Conservation (phyloP, 2,888 invertebrate species). For the Dolomedes plantarius region DNA sequence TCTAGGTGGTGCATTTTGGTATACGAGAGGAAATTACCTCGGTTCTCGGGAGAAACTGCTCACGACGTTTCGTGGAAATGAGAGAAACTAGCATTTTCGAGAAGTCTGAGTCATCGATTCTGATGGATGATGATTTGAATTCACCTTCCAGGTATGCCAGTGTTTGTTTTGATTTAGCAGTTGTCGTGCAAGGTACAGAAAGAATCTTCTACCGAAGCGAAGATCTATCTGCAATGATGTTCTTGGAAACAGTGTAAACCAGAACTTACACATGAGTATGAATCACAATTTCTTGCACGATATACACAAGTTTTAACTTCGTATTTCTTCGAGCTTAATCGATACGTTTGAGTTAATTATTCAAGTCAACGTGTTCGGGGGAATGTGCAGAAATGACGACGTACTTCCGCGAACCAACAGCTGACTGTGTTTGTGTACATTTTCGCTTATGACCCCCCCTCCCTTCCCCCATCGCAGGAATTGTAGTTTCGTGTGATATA, state of each 20-base stretch:
- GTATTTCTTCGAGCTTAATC: constrained; percentile 15
- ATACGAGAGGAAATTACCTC: neutral
- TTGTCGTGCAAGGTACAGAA: neutral
- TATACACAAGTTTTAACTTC: neutral
- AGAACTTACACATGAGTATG: neutral
- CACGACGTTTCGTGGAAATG: constrained; percentile 34
- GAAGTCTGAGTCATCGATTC: constrained; percentile 31
- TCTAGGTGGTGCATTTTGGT: neutral
- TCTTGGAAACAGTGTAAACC: neutral
- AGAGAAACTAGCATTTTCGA: constrained; percentile 20
- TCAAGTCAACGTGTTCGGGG: constrained; percentile 22
- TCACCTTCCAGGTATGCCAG: constrained; percentile 40
- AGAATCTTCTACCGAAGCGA: neutral
- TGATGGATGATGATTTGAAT: constrained; percentile 11
- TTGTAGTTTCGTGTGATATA: neutral
- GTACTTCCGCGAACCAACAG: constrained; percentile 39
- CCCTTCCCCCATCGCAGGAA: neutral
- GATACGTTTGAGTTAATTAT: constrained; percentile 22
- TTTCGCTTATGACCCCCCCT: constrained; percentile 26
- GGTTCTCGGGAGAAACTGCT: neutral
- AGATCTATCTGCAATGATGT: neutral
- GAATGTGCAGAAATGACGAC: constrained; percentile 27
- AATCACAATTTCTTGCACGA: neutral
- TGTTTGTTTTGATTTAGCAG: constrained; percentile 48
- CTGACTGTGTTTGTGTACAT: constrained; percentile 63